phyloP scores from a whole-genome alignment of 2,888 invertebrate genomes.

The Stenodera caucasica region DNA sequence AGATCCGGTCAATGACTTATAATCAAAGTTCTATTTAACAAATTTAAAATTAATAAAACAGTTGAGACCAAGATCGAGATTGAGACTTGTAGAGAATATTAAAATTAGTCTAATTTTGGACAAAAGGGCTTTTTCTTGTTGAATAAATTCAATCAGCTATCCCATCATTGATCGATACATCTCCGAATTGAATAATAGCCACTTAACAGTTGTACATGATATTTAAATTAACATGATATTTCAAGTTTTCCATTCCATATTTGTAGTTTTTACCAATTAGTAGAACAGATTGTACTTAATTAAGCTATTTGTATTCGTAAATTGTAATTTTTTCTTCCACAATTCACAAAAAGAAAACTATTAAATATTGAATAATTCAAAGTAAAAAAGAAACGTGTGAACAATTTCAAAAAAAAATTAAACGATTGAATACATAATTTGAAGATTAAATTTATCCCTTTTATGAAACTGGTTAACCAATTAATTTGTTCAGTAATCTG shows the following conservation, averaged over 20 bases:
- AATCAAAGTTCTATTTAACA: too few relatives aligned
- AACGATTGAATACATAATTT: background rate
- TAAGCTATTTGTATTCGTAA: background rate
- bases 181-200: too few relatives aligned
- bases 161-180: too few relatives aligned
- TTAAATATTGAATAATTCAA: background rate
- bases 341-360: background rate
- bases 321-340: background rate
- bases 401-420: background rate
- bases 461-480: conserved; percentile 16
- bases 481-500: conserved; percentile 15
- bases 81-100: too few relatives aligned
- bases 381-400: background rate
- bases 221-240: background rate
- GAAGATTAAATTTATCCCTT: background rate
- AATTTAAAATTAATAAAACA: too few relatives aligned
- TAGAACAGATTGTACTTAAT: background rate
- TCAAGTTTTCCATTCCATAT: background rate
- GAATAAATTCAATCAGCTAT: too few relatives aligned
- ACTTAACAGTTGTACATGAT: too few relatives aligned
- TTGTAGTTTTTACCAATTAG: background rate
- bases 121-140: too few relatives aligned
- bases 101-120: too few relatives aligned
- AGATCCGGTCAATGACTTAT: too few relatives aligned
- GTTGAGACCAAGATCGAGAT: too few relatives aligned